Evolutionary conservation across 1,140 invertebrate species (phyloP), one percentile per base, ranked within the genome.

Genomic region (Halictus rubicundus): DNA sequence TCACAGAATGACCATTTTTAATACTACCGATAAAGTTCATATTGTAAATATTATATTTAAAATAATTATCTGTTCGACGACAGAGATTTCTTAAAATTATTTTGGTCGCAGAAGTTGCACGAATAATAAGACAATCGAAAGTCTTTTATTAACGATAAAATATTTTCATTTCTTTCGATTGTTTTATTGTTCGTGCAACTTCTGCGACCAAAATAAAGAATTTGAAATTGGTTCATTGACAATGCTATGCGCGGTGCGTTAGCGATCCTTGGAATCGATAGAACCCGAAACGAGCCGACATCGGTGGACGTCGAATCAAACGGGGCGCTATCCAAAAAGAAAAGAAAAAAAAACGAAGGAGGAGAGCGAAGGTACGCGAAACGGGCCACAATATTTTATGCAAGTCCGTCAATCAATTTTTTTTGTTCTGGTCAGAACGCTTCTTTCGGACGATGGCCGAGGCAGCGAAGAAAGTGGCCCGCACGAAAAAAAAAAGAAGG

Each of bases 361-460:
- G 14, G 9, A 9, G 2, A 6, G 1, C 6, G 27, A 39, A 46
- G n/a, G 60, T 54, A 71, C 39, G 60, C 27, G 49, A 70, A 63
- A 70, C 42, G 68, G 32, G 68, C 14, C 19, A 8, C 37, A n/a
- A 72, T 72, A 72, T 72, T 78, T 78, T 78, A 78, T 65, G 37
- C 69, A 71, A 54, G 59, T 2, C 32, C 1, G 10, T 23, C 25
- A 46, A 78, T 71, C 59, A 71, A 78, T 70, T 71, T 78, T 78
- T 78, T 71, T 80, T 77, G 71, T 77, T 75, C 81, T 60, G 46
- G 70, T 23, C 37, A 46, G 71, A 64, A 64, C 65, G n/a, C 49
- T 68, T 80, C 46, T 78, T 79, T 57, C 12, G n/a, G 46, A 2
- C n/a, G 66, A 42, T 65, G 63, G 63, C 63, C 68, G 42, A 14